These are phyloP conservation scores for Ornithorhynchus anatinus DNA, from an alignment of 2,113 vertebrate species.

Conservation along the genomic window DNA sequence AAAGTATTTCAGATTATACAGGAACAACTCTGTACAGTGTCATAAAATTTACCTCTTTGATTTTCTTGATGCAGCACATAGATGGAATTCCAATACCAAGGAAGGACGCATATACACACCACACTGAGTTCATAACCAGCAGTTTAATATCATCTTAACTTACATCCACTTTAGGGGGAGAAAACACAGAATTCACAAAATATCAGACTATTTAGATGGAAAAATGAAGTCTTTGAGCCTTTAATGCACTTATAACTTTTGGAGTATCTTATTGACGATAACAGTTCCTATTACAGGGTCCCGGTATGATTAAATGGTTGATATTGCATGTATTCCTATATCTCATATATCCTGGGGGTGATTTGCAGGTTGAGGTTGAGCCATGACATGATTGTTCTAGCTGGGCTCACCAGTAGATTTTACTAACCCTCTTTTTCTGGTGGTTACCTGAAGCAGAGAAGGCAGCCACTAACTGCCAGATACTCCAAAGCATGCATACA, in stretches of 20 bases:
- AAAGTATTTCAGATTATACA: not conserved
- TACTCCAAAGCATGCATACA: conserved; percentile 8
- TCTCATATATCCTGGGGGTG: not conserved
- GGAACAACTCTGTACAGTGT: conserved; percentile 15
- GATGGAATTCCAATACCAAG: conserved; percentile 14
- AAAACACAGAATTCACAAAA: too few species aligned
- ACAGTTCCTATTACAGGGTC: too few species aligned
- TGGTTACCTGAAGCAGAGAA: conserved; percentile 7
- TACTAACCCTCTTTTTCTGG: conserved; percentile 36
- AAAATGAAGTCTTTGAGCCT: too few species aligned
- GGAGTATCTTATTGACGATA: too few species aligned
- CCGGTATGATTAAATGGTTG: too few species aligned
- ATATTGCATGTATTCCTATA: conserved; percentile 1
- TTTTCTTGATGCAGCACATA: not conserved
- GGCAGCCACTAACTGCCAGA: conserved; percentile 18
- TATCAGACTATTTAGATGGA: too few species aligned
- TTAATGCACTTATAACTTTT: too few species aligned
- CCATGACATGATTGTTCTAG: conserved; percentile 28
- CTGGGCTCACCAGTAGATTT: conserved; percentile 32
- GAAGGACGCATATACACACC: not conserved
- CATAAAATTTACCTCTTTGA: conserved; percentile 34
- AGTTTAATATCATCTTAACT: too few species aligned
- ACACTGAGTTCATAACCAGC: too few species aligned
- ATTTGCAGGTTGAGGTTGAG: conserved; percentile 41
- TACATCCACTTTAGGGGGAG: too few species aligned